phyloP scores from a whole-genome alignment of 2,113 vertebrate species.

The Bagarius yarrelli region DNA sequence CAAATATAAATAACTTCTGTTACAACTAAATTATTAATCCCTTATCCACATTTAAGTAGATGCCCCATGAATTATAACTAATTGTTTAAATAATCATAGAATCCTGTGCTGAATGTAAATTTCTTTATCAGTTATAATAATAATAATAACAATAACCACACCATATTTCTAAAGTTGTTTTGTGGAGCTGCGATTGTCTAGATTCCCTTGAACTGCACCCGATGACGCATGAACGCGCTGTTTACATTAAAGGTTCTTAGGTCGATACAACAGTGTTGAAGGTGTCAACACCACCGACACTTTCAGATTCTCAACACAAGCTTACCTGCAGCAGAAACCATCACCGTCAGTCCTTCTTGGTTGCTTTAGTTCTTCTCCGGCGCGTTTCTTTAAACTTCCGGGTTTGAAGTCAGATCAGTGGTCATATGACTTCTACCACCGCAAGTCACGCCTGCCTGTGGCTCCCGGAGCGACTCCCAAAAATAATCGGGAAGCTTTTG shows the following conservation, averaged over 20 bases:
- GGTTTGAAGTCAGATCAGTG: slow-evolving; percentile 27
- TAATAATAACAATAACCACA: too few species aligned
- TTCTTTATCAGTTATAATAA: too few species aligned
- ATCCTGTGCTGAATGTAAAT: neutral
- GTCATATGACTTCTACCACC: slow-evolving; percentile 62
- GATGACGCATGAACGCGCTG: neutral
- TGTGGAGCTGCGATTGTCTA: neutral
- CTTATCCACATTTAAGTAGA: neutral
- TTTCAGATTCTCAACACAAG: too few species aligned
- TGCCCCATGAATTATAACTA: neutral
- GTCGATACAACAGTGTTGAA: neutral
- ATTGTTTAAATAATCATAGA: neutral
- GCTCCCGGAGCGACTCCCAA: neutral
- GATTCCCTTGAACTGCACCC: neutral
- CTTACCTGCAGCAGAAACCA: neutral
- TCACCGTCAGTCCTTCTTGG: neutral
- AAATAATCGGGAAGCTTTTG: neutral
- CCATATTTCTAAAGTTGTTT: neutral
- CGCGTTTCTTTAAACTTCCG: slow-evolving; percentile 47
- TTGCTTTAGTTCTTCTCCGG: neutral
- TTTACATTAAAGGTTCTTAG: neutral
- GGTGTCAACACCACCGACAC: neutral
- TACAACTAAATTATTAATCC: neutral
- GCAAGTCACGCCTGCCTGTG: slow-evolving; percentile 47
- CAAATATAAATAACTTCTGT: neutral